Evolutionary conservation across 1,140 invertebrate species (phyloP), one percentile per base, ranked within the genome.

Genomic region (Drosophila parvula): DNA sequence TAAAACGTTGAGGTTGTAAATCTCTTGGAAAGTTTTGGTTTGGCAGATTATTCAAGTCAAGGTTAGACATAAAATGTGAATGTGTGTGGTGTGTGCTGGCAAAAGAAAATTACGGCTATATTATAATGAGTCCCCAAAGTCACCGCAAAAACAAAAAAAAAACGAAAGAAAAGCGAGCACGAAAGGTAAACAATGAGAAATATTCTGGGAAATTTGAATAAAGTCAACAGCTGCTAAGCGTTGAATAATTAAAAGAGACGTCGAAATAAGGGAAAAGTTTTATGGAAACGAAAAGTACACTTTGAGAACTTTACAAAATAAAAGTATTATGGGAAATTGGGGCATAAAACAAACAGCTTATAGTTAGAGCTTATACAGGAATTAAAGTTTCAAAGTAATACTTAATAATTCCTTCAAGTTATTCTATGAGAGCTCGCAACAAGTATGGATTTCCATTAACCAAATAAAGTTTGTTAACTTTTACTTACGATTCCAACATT

Each of bases 161-260:
- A 43, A 11, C 9, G n/a, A 32, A 50, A 50, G 50, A 53, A 53
- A 53, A 53, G 32, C 50, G 32, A 30, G 28, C 43, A 32, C 14
- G 30, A 36, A 58, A 58, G 51, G 67, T 38, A 71, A 71, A 71
- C 68, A 71, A 45, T 48, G 65, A 36, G 51, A 27, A 68, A 45
- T 48, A 58, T 71, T 71, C 68, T 41, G 65, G 62, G 65, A 71
- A 71, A 71, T 71, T 71, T 71, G 67, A 71, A 71, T 71, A 71
- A 71, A 71, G 65, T 71, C 68, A 71, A 71, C 68, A 71, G 68
- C 65, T 71, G 68, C 68, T 48, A 59, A 48, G 68, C 64, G 51
- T 41, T 71, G 68, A 71, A 71, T 71, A 71, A 71, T 71, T 71
- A 50, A 71, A 69, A 34, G 30, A n/a, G 64, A 36, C 11, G 28